Base-by-base conservation (phyloP, 2,113 vertebrate species). In the Corythaixoides concolor region DNA sequence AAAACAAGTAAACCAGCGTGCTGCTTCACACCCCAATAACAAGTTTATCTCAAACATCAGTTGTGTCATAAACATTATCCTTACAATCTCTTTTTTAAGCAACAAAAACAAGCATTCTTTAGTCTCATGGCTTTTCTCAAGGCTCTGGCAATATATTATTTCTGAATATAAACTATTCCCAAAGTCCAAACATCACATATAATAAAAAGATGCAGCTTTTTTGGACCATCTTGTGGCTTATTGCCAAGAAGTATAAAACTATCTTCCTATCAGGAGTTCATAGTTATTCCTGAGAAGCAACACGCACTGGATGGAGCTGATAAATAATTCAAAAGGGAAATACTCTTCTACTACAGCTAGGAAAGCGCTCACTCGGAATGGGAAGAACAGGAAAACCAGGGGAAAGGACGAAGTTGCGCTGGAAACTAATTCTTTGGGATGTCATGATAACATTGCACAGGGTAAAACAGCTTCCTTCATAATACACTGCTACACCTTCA, bases 301-400 rank as follows among this genome's bases (percentile, higher is more conserved):
- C 58, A 81, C 24, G 56, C 79, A 59, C 64, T 81, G 63, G 50
- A 86, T 78, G 22, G 15, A 83, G 50, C 26, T n/a, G 74, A 94
- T 96, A 95, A 88, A 97, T 74, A 83, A 81, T 77, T 95, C 70
- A 95, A 63, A 68, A 81, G 72, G 75, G 74, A 96, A 96, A 94
- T 88, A 95, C 41, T 89, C 79, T 95, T 96, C 94, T 89, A 86
- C 67, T 91, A 77, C 23, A 20, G 82, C 86, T 93, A 88, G 64
- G 73, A 90, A 96, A 94, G 52, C 27, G 35, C 28, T n/a, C 75
- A 86, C 58, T 58, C 80, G 67, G 60, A 87, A 89, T 22, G 20
- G 47, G 45, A 85, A 80, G 28, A 63, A n/a, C 6, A 66, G 43
- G 3, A 82, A 78, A 64, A 59, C 2, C 28, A 58, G 27, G 12